A percentile compares a stretch with the other conserved stretches of the same genome.
Evolutionary conservation across 2,888 invertebrate species (phyloP).

Genomic region (Melinaea marsaeus): DNA sequence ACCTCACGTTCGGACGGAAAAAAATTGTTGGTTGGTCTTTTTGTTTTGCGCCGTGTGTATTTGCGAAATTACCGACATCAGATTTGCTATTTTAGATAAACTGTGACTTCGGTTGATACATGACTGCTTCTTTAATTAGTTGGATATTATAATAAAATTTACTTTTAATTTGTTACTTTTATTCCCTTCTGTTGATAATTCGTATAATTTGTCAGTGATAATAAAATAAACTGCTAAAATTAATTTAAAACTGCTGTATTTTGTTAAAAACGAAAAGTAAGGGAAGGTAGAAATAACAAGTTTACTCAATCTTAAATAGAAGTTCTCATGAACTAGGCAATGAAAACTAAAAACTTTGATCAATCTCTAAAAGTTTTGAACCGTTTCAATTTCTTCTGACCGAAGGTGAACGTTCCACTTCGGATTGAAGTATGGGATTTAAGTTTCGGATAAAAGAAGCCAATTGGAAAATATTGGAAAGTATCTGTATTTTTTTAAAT

Average conservation of each 20-base stretch:
- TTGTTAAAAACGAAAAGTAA: too few species aligned
- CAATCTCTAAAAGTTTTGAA: conserved; percentile 32
- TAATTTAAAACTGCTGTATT: too few species aligned
- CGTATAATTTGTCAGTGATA: too few species aligned
- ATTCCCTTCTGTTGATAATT: too few species aligned
- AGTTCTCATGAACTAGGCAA: conserved; percentile 30
- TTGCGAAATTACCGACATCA: conserved; percentile 33
- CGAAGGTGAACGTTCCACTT: conserved; percentile 25
- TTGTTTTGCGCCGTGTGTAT: conserved; percentile 47
- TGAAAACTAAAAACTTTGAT: conserved; percentile 39
- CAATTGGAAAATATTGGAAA: conserved; percentile 16
- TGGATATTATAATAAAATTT: background rate
- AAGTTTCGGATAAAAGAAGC: conserved; percentile 24
- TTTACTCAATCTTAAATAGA: conserved; percentile 4
- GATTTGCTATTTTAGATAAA: conserved; percentile 31
- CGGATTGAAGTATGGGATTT: conserved; percentile 15
- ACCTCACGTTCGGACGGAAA: conserved; percentile 61
- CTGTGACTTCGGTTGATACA: conserved; percentile 1
- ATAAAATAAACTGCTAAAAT: too few species aligned
- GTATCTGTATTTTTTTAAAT: conserved; percentile 1
- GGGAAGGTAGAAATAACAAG: background rate
- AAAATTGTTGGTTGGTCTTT: conserved; percentile 54
- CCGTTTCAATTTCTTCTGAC: conserved; percentile 30
- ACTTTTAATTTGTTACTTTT: background rate
- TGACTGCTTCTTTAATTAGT: background rate